phyloP scores from a whole-genome alignment of 2,888 invertebrate species.

The Ectemnius continuus region DNA sequence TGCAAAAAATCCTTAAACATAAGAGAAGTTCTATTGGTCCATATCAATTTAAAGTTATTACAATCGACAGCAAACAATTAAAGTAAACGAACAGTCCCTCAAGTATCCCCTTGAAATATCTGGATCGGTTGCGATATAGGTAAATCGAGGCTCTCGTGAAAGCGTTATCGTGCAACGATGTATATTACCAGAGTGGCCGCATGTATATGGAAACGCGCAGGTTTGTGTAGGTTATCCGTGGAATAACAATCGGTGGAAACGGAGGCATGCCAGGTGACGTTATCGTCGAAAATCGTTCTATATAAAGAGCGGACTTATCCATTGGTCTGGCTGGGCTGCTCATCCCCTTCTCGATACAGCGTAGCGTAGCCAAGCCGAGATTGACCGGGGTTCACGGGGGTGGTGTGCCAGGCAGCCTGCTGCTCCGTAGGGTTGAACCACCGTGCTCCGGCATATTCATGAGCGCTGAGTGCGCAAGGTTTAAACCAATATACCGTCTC shows the following conservation, averaged over 20 bases:
- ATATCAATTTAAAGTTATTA: no score
- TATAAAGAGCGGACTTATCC: conserved; percentile 59
- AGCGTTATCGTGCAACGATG: conserved; percentile 35
- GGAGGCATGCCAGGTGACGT: conserved; percentile 54
- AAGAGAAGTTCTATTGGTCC: no score
- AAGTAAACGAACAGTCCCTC: no score
- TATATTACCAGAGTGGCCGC: conserved; percentile 30
- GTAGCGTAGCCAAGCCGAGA: conserved; percentile 59
- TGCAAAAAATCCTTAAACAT: no score
- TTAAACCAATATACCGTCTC: conserved; percentile 71
- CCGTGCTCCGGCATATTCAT: conserved; percentile 74
- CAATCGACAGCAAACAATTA: no score
- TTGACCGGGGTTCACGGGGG: conserved; percentile 66
- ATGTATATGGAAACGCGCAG: background rate
- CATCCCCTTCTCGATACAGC: conserved; percentile 66
- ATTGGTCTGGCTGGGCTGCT: conserved; percentile 23
- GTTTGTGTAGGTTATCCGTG: conserved; percentile 37
- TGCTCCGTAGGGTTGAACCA: conserved; percentile 65
- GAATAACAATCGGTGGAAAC: conserved; percentile 55
- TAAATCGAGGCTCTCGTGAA: conserved; percentile 24
- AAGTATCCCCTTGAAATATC: no score
- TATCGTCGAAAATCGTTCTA: conserved; percentile 62
- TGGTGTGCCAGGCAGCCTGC: conserved; percentile 51
- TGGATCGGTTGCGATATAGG: background rate
- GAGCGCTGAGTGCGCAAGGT: conserved; percentile 74